These are phyloP conservation scores for Drusus annulatus DNA, from an alignment of 1,140 invertebrate genomes.

Conservation along the genomic window DNA sequence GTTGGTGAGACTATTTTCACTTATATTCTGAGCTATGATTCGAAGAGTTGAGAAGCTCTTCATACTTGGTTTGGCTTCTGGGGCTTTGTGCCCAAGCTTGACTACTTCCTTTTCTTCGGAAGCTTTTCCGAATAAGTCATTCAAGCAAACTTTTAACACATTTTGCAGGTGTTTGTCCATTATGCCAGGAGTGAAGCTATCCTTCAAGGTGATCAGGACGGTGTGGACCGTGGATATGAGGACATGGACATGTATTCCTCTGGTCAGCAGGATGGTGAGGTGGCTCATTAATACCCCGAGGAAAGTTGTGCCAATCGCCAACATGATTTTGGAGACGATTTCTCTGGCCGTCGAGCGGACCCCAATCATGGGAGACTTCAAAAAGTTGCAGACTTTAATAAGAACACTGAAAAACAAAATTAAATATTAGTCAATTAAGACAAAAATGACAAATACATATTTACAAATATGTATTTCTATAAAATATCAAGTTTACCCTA, in stretches of 20 bases:
- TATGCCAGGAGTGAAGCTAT: conserved; percentile 78
- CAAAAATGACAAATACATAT: not conserved
- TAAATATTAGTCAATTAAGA: not conserved
- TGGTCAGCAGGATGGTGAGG: conserved; percentile 84
- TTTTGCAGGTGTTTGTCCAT: conserved; percentile 84
- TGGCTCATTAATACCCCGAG: conserved; percentile 86
- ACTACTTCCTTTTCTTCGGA: conserved; percentile 94
- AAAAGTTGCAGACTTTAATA: conserved; percentile 90
- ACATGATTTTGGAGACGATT: conserved; percentile 91
- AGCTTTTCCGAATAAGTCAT: conserved; percentile 90
- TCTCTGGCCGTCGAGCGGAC: conserved; percentile 89
- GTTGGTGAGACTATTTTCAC: conserved; percentile 82
- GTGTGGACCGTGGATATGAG: conserved; percentile 91
- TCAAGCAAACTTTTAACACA: conserved; percentile 88
- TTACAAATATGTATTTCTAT: not conserved
- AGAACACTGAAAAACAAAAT: conserved; percentile 78
- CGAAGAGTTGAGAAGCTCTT: conserved; percentile 91
- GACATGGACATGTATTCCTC: conserved; percentile 96
- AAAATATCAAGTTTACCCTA: conserved; percentile 73
- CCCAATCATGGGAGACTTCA: conserved; percentile 91
- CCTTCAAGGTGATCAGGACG: conserved; percentile 81
- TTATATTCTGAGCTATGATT: conserved; percentile 86
- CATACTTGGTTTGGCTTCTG: conserved; percentile 84
- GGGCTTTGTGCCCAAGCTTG: conserved; percentile 84
- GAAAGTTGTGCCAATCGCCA: conserved; percentile 87